Evolutionary conservation across 2,113 vertebrate genomes (phyloP), one percentile per base, ranked within the genome.

Genomic region (Ammodytes dubius): DNA sequence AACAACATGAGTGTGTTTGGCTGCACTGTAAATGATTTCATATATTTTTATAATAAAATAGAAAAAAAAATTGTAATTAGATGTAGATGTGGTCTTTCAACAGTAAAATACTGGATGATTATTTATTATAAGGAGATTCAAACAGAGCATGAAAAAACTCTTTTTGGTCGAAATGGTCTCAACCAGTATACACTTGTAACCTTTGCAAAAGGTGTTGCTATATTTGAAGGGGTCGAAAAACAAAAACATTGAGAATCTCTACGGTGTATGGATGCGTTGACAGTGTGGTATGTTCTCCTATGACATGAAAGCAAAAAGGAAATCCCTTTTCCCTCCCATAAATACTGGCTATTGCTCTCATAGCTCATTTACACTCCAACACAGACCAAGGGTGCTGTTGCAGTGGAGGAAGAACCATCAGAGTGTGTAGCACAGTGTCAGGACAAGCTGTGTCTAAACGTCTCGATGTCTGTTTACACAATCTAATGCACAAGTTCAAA

Each of bases 401-500:
- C 67, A 78, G 74, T 40, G 73, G 74, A 81, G 83, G 88, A 89
- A 69, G 86, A 78, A 61, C 66, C 73, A 47, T 59, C 27, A 12
- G 57, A 43, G 84, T 53, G 88, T 83, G 86, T 84, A 94, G 88
- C 92, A 84, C 84, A 84, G 89, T 85, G 89, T 93, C 89, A 90
- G 83, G 84, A 87, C 89, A 87, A 86, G 86, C 89, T 78, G 83
- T 89, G 92, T 90, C 93, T 89, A 89, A 94, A 92, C 85, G 90
- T 89, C 89, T 85, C 79, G 8, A 79, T 93, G 92, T 93, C 83
- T 93, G 94, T 94, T 94, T 95, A 94, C 89, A 92, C 92, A 92
- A 93, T 93, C 90, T 94, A 94, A 94, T 95, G 93, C 93, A 94
- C 90, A 87, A 89, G 92, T 93, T 95, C 91, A 95, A 91, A 95